Evolutionary conservation across 2,113 vertebrate species (phyloP), one percentile per base, ranked within the genome.

Genomic region (Ifrita kowaldi): DNA sequence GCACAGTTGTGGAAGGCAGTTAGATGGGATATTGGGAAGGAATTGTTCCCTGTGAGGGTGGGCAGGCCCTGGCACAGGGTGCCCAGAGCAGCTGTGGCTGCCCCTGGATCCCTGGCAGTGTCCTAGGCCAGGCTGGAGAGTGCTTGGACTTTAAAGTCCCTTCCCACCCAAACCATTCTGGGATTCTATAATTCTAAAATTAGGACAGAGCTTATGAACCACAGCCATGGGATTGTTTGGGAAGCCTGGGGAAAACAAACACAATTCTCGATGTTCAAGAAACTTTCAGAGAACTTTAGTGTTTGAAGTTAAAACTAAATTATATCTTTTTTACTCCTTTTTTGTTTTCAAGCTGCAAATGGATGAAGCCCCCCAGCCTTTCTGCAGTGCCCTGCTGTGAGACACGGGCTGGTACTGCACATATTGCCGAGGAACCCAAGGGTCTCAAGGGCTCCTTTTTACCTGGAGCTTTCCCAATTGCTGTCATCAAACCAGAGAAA

Each of bases 251-350:
- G 41, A 67, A 90, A 65, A 49, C 47, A 85, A 64, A 44, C 23
- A 8, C 9, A 22, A 33, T 46, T 78, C 21, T 93, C 24, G 30
- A 1, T 8, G 41, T 47, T 28, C 49, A 49, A 46, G 55, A 59
- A 35, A 26, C 22, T 55, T 87, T 68, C 15, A 21, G 56, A 79
- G 37, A 71, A 26, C 13, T 21, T 16, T 18, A 6, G 23, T 32
- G 11, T 52, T 81, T 64, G 49, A 76, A 64, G 32, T 67, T 30
- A 71, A 68, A 82, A 44, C 41, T 18, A 26, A 79, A 68, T 41
- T 32, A 35, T 16, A 20, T 5, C 12, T 49, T 13, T 23, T 39
- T 7, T 0, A 2, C 18, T 16, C 6, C 1, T 14, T 47, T 44
- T 26, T 78, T 84, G 47, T 56, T 82, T 84, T 84, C 49, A 35